Evolutionary conservation across 1,140 invertebrate species (phyloP).

Genomic region (Scaptomyza pallida): DNA sequence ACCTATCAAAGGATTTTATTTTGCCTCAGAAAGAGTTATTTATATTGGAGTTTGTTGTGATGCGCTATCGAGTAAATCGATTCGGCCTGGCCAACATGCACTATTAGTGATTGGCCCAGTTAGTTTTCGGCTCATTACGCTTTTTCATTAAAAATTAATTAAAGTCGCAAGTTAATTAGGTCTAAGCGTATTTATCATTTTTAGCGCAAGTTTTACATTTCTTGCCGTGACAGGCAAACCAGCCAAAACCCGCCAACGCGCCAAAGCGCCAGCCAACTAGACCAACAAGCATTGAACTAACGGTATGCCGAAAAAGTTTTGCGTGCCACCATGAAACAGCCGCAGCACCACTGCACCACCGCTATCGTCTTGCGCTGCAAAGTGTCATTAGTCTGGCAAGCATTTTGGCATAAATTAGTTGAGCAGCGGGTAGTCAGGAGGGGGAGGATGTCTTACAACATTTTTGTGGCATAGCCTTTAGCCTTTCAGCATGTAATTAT

Average conservation of each 20-base stretch:
- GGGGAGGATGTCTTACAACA: conserved; percentile 26
- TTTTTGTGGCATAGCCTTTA: conserved; percentile 73
- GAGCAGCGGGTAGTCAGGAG: conserved; percentile 13
- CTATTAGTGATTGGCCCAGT: conserved; percentile 40
- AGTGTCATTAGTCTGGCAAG: conserved; percentile 79
- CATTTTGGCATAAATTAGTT: conserved; percentile 79
- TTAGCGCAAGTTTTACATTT: conserved; percentile 70
- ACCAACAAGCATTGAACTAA: conserved; percentile 47
- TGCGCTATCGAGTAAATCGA: conserved; percentile 10
- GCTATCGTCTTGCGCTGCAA: conserved; percentile 62
- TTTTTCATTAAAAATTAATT: conserved; percentile 83
- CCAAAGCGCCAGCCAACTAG: not conserved
- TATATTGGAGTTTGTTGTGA: not conserved
- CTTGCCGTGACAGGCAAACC: conserved; percentile 51
- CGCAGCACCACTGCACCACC: conserved; percentile 10
- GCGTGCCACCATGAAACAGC: conserved; percentile 29
- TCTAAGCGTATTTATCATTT: conserved; percentile 83
- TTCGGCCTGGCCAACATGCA: conserved; percentile 15
- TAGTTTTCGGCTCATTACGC: conserved; percentile 78
- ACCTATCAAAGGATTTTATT: not conserved
- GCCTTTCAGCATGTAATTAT: conserved; percentile 76
- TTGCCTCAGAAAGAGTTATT: not conserved
- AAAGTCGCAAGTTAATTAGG: conserved; percentile 82
- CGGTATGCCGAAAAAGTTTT: conserved; percentile 73
- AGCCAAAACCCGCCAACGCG: conserved; percentile 14